Evolutionary conservation across 2,797 vertebrate genomes (phyloP).

Genomic region (Heliangelus exortis): DNA sequence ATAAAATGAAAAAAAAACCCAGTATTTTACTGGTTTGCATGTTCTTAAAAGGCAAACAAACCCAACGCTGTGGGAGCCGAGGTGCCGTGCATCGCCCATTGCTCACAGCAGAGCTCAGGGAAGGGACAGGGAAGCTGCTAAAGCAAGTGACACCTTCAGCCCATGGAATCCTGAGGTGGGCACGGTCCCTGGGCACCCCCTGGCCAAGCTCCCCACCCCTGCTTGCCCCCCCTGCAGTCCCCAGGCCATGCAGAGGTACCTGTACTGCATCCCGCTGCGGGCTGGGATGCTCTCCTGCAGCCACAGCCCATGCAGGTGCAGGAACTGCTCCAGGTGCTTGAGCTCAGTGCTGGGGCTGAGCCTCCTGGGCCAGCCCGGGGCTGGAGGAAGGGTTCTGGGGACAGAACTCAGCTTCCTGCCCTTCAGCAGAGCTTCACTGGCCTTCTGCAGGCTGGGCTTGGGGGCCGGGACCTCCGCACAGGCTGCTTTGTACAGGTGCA

Average conservation of each 20-base stretch:
- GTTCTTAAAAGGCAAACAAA: neutral
- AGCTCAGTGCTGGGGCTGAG: conserved; percentile 71
- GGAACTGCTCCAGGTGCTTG: conserved; percentile 87
- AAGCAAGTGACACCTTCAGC: fast-evolving
- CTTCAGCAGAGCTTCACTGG: conserved; percentile 67
- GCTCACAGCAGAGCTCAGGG: fast-evolving
- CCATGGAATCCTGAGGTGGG: fast-evolving
- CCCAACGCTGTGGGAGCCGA: fast-evolving
- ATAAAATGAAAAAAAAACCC: neutral
- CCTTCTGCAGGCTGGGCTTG: conserved; percentile 78
- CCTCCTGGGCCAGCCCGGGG: conserved; percentile 73
- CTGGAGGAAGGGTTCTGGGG: conserved; percentile 59
- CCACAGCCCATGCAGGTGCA: conserved; percentile 84
- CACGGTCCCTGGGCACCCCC: neutral
- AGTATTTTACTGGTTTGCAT: neutral
- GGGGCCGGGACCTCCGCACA: conserved; percentile 86
- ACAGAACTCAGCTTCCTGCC: conserved; percentile 38
- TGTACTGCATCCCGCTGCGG: conserved; percentile 83
- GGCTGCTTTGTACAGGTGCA: conserved; percentile 90
- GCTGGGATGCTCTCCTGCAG: conserved; percentile 83
- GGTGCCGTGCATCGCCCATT: fast-evolving
- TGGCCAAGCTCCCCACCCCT: fast-evolving
- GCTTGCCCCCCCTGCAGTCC: fast-evolving
- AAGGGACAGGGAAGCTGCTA: fast-evolving
- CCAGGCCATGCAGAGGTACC: conserved; percentile 42